Conservation (phyloP, 2,113 vertebrate genomes). For the Furnarius figulus region DNA sequence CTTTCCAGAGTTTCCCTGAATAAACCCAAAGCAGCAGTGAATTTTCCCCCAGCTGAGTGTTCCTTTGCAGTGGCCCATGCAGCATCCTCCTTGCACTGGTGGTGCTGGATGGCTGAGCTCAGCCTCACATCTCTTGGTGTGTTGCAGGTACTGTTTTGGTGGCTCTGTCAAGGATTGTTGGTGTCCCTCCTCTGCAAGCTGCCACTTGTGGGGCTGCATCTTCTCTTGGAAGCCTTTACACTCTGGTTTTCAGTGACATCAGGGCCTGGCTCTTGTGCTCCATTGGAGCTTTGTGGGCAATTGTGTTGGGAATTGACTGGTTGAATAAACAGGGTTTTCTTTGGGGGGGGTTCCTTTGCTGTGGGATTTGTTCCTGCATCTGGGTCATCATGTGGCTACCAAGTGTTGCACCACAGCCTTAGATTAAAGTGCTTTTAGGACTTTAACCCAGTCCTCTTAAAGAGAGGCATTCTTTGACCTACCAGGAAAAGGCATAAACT, state of each 20-base stretch:
- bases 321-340: not conserved
- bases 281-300: not conserved
- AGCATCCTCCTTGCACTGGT: not conserved
- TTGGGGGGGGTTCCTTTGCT: not conserved
- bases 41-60: not conserved
- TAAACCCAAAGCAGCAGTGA: not conserved
- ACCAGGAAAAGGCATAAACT: not conserved
- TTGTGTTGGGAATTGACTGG: not conserved
- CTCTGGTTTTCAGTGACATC: not conserved
- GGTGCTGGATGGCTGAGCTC: not conserved
- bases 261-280: not conserved
- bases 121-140: not conserved
- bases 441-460: not conserved
- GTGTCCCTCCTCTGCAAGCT: not conserved
- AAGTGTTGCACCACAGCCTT: not conserved
- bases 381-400: not conserved
- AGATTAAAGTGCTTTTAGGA: slow-evolving; percentile 14
- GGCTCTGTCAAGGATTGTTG: not conserved
- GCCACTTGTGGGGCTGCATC: not conserved
- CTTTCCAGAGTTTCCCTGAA: not conserved
- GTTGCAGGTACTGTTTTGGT: not conserved
- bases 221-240: not conserved
- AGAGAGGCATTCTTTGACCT: not conserved
- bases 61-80: not conserved
- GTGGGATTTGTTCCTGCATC: slow-evolving; percentile 18